These are phyloP conservation scores for Scelioninae gen. 2 DNA, from an alignment of 2,888 invertebrate genomes.

Conservation along the genomic window DNA sequence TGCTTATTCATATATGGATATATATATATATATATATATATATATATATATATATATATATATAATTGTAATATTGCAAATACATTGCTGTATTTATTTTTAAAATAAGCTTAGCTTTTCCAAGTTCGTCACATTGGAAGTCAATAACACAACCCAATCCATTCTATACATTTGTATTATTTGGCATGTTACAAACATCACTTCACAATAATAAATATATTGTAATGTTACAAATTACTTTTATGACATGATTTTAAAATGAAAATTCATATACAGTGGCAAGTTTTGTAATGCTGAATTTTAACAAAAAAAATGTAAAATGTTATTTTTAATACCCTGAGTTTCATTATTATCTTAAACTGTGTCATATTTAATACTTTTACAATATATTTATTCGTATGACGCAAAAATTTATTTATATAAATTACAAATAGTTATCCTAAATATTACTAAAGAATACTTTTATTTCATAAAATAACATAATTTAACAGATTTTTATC, in stretches of 20 bases:
- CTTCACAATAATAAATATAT: conserved; percentile 20
- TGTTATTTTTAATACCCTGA: conserved; percentile 18
- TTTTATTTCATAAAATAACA: conserved; percentile 5
- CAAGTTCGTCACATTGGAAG: conserved; percentile 11
- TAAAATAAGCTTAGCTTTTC: conserved; percentile 2
- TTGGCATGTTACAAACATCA: conserved; percentile 25
- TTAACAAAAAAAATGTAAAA: conserved; percentile 4
- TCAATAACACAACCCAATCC: conserved; percentile 22
- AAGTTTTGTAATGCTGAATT: neutral
- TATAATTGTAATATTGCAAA: conserved; percentile 32
- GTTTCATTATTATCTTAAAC: conserved; percentile 19
- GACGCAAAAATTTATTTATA: conserved; percentile 10
- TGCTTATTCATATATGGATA: too few relatives aligned
- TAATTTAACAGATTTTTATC: neutral
- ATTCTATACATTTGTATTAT: conserved; percentile 22
- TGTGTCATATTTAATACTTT: neutral
- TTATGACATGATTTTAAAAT: neutral
- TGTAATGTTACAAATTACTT: conserved; percentile 3
- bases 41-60: conserved; percentile 9
- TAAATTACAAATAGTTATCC: neutral
- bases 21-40: too few relatives aligned
- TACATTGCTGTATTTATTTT: conserved; percentile 8
- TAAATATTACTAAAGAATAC: conserved; percentile 3
- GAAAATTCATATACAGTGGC: neutral
- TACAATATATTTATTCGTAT: conserved; percentile 17